Evolutionary conservation across 2,797 vertebrate species (phyloP).

Genomic region (Tauraco hartlaubi): DNA sequence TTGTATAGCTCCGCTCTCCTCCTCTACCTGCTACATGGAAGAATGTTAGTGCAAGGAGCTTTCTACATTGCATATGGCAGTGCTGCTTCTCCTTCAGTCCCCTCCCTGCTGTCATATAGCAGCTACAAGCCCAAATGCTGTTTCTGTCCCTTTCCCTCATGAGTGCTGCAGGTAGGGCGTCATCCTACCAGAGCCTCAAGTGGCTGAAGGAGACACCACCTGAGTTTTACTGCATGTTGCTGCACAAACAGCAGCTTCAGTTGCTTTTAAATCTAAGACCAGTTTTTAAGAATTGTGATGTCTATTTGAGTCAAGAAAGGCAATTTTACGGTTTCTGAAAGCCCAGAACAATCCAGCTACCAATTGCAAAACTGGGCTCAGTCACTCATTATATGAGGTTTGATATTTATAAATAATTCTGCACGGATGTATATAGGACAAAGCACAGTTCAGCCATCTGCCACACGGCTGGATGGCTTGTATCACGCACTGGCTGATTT

Average conservation of each 20-base stretch:
- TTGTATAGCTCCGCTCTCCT: not conserved
- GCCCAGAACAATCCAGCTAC: not conserved
- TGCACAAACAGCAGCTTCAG: not conserved
- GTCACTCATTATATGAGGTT: not conserved
- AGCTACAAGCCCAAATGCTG: not conserved
- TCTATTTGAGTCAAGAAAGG: not conserved
- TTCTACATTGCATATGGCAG: not conserved
- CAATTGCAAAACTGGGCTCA: not conserved
- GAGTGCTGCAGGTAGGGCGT: not conserved
- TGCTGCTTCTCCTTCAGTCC: not conserved
- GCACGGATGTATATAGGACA: not conserved
- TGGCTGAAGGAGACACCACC: not conserved
- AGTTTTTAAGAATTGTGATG: not conserved
- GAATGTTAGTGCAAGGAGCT: not conserved
- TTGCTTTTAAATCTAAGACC: not conserved
- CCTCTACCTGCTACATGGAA: not conserved
- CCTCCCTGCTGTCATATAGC: not conserved
- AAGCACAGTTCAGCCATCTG: not conserved
- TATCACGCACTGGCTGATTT: not conserved
- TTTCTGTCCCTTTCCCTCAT: not conserved
- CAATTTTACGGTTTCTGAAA: not conserved
- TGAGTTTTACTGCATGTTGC: not conserved
- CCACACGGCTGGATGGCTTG: not conserved
- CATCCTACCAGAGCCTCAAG: not conserved
- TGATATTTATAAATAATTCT: constrained; percentile 13